Conservation (phyloP, 2,888 invertebrate species). For the Exephanes ischioxanthus region DNA sequence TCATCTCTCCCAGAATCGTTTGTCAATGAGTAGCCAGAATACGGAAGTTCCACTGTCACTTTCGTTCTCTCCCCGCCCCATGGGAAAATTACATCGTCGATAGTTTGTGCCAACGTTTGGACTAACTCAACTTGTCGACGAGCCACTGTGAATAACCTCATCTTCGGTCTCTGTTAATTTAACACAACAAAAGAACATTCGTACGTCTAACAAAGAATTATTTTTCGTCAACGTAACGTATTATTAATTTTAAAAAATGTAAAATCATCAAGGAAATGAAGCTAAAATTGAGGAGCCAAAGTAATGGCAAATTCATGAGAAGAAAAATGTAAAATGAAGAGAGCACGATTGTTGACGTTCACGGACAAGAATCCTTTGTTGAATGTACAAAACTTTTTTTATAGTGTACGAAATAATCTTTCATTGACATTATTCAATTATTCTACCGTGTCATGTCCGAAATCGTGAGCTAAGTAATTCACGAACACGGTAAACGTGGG, state of each 20-base stretch:
- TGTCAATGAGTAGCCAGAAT: slow-evolving; percentile 58
- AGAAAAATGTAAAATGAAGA: background rate
- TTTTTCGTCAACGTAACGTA: background rate
- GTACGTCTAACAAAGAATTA: background rate
- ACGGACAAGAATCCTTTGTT: background rate
- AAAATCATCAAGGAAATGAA: background rate
- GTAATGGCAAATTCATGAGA: background rate
- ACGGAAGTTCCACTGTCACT: slow-evolving; percentile 55
- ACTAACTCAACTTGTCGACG: background rate
- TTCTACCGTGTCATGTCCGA: slow-evolving; percentile 36
- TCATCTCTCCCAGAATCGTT: slow-evolving; percentile 39
- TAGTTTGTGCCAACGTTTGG: background rate
- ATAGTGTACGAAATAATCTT: background rate
- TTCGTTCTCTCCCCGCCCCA: slow-evolving; percentile 43
- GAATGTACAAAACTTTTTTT: background rate
- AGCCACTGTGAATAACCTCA: background rate
- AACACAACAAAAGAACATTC: background rate
- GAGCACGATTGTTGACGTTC: background rate
- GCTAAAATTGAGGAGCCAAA: background rate
- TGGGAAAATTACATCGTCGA: slow-evolving; percentile 41
- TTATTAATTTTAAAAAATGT: background rate
- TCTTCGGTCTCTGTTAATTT: background rate
- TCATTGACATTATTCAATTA: slow-evolving; percentile 37
- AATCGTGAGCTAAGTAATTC: slow-evolving; percentile 32
- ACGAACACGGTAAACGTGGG: slow-evolving; percentile 27